Percentiles rank a stretch among this genome's conserved stretches.
Evolutionary conservation across 2,888 invertebrate genomes (phyloP).

Genomic region (Aquatica leii): DNA sequence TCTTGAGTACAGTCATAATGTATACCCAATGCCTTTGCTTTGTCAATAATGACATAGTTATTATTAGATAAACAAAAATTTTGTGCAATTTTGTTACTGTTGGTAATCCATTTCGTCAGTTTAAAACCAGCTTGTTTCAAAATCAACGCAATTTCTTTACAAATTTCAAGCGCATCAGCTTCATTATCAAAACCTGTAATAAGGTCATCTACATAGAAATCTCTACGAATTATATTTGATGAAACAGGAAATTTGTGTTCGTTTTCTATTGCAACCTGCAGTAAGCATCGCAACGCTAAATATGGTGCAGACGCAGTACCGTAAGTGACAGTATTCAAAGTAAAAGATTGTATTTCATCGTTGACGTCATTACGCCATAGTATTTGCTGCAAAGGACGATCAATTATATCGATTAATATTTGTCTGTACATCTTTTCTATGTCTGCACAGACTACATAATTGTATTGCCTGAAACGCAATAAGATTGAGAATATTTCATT

Average conservation of each 20-base stretch:
- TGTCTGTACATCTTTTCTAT: not conserved
- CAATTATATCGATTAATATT: not conserved
- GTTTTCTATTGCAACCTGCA: not conserved
- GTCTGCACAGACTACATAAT: not conserved
- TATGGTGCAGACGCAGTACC: not conserved
- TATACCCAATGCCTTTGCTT: no score
- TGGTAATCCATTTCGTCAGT: no score
- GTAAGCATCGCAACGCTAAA: no score
- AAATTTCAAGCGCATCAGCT: no score
- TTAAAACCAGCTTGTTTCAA: not conserved
- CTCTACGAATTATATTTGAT: constrained; percentile 3
- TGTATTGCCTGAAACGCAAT: not conserved
- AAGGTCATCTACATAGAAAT: constrained; percentile 21
- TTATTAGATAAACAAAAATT: no score
- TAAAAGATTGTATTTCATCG: not conserved
- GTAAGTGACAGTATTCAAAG: not conserved
- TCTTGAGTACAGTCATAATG: no score
- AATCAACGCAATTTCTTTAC: not conserved
- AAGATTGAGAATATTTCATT: not conserved
- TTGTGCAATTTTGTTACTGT: no score
- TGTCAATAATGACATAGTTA: no score
- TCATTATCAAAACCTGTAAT: no score
- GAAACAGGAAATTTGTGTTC: not conserved
- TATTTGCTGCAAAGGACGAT: not conserved
- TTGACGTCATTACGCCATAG: not conserved